Base-by-base conservation (phyloP, 2,888 invertebrate species). In the Micoletzkya japonica region DNA sequence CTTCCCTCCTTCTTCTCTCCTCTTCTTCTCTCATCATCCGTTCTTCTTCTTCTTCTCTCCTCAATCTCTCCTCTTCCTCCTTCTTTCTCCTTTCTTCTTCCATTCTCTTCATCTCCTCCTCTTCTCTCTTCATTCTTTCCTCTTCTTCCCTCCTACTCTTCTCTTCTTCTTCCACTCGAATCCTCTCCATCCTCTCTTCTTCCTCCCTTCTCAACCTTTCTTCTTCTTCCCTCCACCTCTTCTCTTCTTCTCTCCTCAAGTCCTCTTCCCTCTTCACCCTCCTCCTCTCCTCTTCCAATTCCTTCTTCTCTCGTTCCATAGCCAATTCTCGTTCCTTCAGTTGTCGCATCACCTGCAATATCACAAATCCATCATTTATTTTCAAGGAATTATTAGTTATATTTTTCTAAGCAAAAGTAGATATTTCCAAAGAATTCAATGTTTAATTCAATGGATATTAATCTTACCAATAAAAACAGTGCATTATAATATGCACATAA, bases 31-130 rank as follows among this genome's bases (percentile, higher is more conserved):
- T 59, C 26, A 20, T 39, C 59, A 37, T 7, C 20, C 59, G 32
- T 39, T 59, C 59, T 39, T 14, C 17, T 26, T 59, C 59, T 28
- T 63, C 63, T 63, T 63, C 63, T 1, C n/a, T 50, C 30, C 49
- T 44, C 44, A 44, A 44, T 30, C 63, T 30, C 4, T 20, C 32
- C 34, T 50, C 50, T 24, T 36, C 59, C 28, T 59, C 36, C 24
- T 50, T 4, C 52, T n/a, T n/a, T 26, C 10, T 52, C 26, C 20
- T 44, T 44, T 44, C 44, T 44, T 20, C 20, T 44, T 44, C 44
- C 14, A 44, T 44, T 44, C 44, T 10, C 10, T 44, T 20, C 10
- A 44, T 44, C 10, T 44, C 44, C 20, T 44, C 44, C 20, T 44
- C 44, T 44, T 44, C 20, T 44, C 44, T 44, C 20, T 44, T 20